Conservation (phyloP, 2,888 invertebrate genomes). For the Cheilosia pagana region DNA sequence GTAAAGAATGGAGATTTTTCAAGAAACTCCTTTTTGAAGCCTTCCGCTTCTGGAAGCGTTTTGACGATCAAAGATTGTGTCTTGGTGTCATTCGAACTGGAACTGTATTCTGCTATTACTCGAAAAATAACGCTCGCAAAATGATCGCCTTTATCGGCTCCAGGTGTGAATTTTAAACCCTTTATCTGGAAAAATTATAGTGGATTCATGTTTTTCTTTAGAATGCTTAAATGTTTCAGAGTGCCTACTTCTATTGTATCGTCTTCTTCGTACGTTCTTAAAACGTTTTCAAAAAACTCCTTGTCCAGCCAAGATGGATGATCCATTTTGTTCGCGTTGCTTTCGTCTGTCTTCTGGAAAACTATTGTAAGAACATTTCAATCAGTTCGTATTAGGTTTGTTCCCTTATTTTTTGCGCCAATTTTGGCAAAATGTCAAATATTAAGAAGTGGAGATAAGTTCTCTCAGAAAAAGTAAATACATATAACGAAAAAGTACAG, state of each 20-base stretch:
- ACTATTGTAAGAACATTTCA: too few species aligned
- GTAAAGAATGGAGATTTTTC: slow-evolving; percentile 60
- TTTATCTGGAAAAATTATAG: slow-evolving; percentile 16
- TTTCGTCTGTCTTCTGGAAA: slow-evolving; percentile 3
- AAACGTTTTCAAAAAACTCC: slow-evolving; percentile 69
- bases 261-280: slow-evolving; percentile 32
- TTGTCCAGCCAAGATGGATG: slow-evolving; percentile 76
- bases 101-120: neutral
- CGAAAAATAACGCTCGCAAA: slow-evolving; percentile 4
- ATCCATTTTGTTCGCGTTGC: slow-evolving; percentile 76
- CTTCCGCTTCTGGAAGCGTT: slow-evolving; percentile 64
- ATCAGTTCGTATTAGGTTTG: too few species aligned
- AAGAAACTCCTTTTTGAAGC: slow-evolving; percentile 57
- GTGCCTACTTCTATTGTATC: slow-evolving; percentile 15
- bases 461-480: too few species aligned
- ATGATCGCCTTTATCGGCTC: slow-evolving; percentile 44
- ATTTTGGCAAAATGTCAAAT: too few species aligned
- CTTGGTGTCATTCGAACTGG: neutral
- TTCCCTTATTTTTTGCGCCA: too few species aligned
- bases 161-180: slow-evolving; percentile 28
- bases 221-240: neutral
- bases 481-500: too few species aligned
- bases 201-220: neutral
- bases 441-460: too few species aligned
- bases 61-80: slow-evolving; percentile 69